Evolutionary conservation across 2,113 vertebrate species (phyloP), one percentile per base, ranked within the genome.

Genomic region (Puntigrus tetrazona): DNA sequence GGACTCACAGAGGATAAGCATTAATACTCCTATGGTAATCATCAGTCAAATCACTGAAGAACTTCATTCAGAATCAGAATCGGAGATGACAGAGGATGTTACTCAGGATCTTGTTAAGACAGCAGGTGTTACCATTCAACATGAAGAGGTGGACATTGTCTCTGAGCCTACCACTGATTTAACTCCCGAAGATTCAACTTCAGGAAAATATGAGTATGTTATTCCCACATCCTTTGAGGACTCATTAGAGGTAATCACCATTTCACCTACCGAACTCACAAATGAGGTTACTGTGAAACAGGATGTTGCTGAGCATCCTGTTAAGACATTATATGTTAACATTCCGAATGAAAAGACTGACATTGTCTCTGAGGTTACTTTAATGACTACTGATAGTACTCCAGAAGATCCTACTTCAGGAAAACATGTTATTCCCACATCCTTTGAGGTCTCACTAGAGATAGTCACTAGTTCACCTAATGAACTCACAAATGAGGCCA

Each of bases 101-200:
- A 34, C 59, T 59, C n/a, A 47, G 43, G 16, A 34, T n/a, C 18
- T 22, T 0, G 38, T 10, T 77, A 73, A 81, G n/a, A 50, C 18
- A 61, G 11, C 10, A 29, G 29, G 25, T 65, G 55, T 79, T 27
- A 63, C 9, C 14, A 36, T 79, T 70, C 52, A 81, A 45, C 38
- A 50, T 83, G 25, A 84, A 14, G 55, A 86, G 20, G 0, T 52
- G 41, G 55, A 43, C 11, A 4, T 25, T 3, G 55, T 69, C 57
- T 79, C 86, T 34, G 75, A 85, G 10, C 65, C 74, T 67, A 73
- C n/a, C 36, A 57, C 43, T 52, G 10, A 52, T 61, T 36, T 47
- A 5, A 20, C 13, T 78, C 10, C 22, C 20, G 41, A 70, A 5
- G 11, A 25, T 38, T 74, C 22, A 1, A 36, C 81, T 83, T 77